phyloP scores from a whole-genome alignment of 2,113 vertebrate genomes.

The Brachyistius frenatus region DNA sequence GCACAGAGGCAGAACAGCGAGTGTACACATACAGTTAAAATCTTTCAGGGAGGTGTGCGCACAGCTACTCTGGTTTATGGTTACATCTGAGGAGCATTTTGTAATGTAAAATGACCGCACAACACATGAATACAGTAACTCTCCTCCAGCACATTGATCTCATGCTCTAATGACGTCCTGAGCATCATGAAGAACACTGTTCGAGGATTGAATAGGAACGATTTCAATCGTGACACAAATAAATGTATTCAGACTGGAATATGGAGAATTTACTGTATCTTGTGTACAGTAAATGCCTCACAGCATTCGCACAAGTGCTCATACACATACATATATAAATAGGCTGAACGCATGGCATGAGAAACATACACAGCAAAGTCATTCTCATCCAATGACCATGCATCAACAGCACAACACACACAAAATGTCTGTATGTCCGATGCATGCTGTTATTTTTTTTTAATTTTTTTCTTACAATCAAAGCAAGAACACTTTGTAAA shows the following conservation, averaged over 20 bases:
- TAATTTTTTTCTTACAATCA: constrained; percentile 23
- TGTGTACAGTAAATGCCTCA: constrained; percentile 77
- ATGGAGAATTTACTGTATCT: constrained; percentile 79
- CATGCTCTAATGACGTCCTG: constrained; percentile 57
- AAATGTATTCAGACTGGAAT: constrained; percentile 57
- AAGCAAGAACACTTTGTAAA: constrained; percentile 35
- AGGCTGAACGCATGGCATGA: constrained; percentile 61
- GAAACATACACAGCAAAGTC: constrained; percentile 75
- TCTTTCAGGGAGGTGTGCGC: constrained; percentile 43
- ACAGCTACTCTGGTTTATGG: constrained; percentile 44
- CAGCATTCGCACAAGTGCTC: constrained; percentile 68
- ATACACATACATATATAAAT: constrained; percentile 60
- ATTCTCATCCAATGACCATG: constrained; percentile 80
- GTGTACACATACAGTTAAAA: constrained; percentile 24
- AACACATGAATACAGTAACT: constrained; percentile 76
- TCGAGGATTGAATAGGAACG: constrained; percentile 29
- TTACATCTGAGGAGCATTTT: constrained; percentile 55
- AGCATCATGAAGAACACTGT: constrained; percentile 44
- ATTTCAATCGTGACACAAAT: constrained; percentile 48
- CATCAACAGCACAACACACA: constrained; percentile 72
- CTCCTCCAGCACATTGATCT: constrained; percentile 63
- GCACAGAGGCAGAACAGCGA: constrained; percentile 8
- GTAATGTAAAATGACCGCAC: constrained; percentile 58
- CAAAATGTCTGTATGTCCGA: constrained; percentile 74
- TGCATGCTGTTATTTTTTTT: constrained; percentile 74